phyloP scores from a whole-genome alignment of 2,888 invertebrate species.

The Alcis repandata region DNA sequence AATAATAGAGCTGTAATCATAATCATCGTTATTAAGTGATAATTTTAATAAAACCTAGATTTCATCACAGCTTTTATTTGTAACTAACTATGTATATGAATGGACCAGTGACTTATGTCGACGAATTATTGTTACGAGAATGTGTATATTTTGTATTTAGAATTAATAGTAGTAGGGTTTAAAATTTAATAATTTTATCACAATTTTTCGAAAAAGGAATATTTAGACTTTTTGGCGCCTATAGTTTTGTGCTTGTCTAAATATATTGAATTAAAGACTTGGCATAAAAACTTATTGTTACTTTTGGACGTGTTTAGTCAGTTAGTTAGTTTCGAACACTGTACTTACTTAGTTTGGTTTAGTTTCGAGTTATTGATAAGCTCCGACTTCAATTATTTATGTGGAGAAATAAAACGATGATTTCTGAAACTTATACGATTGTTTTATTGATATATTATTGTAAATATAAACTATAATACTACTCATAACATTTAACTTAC shows the following conservation, averaged over 20 bases:
- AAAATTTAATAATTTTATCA: slow-evolving; percentile 27
- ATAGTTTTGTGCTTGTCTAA: slow-evolving; percentile 21
- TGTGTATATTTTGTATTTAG: slow-evolving; percentile 50
- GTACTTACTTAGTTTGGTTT: slow-evolving; percentile 78
- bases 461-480: too few relatives aligned
- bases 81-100: slow-evolving; percentile 59
- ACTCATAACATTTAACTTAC: too few relatives aligned
- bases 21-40: slow-evolving; percentile 60
- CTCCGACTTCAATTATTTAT: slow-evolving; percentile 81
- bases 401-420: slow-evolving; percentile 80
- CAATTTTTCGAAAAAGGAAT: slow-evolving; percentile 4
- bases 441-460: slow-evolving; percentile 55
- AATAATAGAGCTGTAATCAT: slow-evolving; percentile 54
- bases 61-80: slow-evolving; percentile 60
- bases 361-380: slow-evolving; percentile 60
- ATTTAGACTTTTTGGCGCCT: background rate
- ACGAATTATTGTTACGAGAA: slow-evolving; percentile 44
- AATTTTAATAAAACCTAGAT: slow-evolving; percentile 43
- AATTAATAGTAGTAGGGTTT: slow-evolving; percentile 29
- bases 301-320: slow-evolving; percentile 72
- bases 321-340: slow-evolving; percentile 67
- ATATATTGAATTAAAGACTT: slow-evolving; percentile 32
- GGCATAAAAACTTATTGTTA: slow-evolving; percentile 48
- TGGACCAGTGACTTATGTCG: slow-evolving; percentile 58
- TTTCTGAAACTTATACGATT: slow-evolving; percentile 64